phyloP scores from a whole-genome alignment of 2,797 vertebrate genomes.

The Rhabdomys pumilio region DNA sequence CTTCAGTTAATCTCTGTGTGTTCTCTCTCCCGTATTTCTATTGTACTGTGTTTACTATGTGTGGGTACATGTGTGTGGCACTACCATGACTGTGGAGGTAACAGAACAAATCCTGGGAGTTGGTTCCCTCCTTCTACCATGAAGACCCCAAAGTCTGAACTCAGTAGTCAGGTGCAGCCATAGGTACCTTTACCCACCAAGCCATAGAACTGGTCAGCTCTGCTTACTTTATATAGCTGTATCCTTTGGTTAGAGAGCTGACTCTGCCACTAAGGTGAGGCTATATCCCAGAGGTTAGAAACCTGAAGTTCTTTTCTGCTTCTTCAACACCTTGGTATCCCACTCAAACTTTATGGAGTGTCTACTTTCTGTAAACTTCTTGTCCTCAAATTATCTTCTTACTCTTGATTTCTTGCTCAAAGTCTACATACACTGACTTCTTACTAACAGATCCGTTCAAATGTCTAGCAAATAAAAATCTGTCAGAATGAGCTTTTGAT shows the following conservation, averaged over 20 bases:
- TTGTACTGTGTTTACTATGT: background rate
- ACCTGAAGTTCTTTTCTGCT: background rate
- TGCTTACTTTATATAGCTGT: background rate
- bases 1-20: background rate
- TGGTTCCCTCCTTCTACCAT: background rate
- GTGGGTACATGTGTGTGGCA: background rate
- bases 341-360: background rate
- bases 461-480: background rate
- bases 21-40: background rate
- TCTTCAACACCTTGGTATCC: conserved; percentile 1
- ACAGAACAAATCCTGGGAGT: background rate
- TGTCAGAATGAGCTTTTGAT: conserved; percentile 49
- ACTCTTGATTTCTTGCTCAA: conserved; percentile 11
- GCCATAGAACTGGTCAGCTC: background rate
- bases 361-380: background rate
- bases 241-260: background rate
- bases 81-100: background rate
- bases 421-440: background rate
- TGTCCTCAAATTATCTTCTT: conserved; percentile 21
- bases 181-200: background rate
- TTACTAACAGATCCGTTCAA: background rate
- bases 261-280: background rate
- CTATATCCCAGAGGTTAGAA: background rate
- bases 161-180: background rate
- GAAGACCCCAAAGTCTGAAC: background rate